phyloP scores from a whole-genome alignment of 2,113 vertebrate species.

The Eretmochelys imbricata region DNA sequence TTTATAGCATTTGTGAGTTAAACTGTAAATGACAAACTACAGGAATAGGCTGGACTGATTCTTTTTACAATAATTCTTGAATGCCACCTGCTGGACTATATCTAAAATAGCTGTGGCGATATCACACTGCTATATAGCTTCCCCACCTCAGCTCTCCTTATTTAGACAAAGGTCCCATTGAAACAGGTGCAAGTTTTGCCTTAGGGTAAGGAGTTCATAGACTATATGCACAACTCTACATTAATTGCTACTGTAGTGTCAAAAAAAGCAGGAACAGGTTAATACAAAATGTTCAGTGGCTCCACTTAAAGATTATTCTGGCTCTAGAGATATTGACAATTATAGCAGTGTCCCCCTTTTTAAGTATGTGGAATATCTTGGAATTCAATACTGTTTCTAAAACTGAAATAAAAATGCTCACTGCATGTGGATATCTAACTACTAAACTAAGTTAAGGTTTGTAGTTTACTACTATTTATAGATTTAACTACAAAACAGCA shows the following conservation, averaged over 20 bases:
- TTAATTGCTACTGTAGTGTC: background rate
- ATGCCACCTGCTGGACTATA: conserved; percentile 68
- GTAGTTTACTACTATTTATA: background rate
- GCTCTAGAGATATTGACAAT: background rate
- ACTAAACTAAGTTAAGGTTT: rapidly evolving
- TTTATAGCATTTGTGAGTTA: background rate
- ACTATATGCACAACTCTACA: background rate
- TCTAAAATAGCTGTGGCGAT: conserved; percentile 6
- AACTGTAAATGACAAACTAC: background rate
- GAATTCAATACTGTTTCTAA: rapidly evolving
- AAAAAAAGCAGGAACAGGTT: background rate
- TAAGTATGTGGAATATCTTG: rapidly evolving
- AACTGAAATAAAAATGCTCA: background rate
- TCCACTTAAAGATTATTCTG: rapidly evolving
- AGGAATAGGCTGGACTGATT: background rate
- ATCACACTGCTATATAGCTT: background rate
- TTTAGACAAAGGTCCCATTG: background rate
- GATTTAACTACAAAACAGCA: background rate
- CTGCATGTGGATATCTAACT: rapidly evolving
- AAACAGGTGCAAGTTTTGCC: background rate
- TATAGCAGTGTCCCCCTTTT: rapidly evolving
- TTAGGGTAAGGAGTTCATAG: background rate
- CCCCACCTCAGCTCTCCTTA: background rate
- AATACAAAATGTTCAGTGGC: rapidly evolving
- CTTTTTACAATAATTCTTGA: conserved; percentile 52